Percentiles rank a stretch among this genome's conserved stretches.
phyloP scores from a whole-genome alignment of 2,888 invertebrate genomes.

The Cephonodes hylas region DNA sequence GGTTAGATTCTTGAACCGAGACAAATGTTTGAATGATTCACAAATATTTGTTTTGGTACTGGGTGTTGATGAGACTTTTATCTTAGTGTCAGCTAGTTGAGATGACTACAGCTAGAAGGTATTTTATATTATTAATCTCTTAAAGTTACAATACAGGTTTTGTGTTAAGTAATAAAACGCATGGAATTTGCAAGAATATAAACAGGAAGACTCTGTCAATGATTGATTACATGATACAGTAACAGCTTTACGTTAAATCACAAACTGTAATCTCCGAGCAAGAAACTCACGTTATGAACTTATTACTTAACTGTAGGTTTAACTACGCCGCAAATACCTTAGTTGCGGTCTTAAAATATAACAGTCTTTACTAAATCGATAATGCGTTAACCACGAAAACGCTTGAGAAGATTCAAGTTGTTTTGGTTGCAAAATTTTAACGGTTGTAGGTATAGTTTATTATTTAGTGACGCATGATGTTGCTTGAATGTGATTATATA shows the following conservation, averaged over 20 bases:
- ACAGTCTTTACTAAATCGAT: not conserved
- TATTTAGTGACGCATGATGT: not conserved
- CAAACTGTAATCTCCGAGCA: not conserved
- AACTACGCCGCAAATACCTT: not conserved
- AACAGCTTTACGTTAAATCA: constrained; percentile 3
- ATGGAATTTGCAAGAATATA: not conserved
- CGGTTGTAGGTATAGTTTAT: not conserved
- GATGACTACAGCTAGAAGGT: too few relatives aligned
- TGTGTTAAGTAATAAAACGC: too few relatives aligned
- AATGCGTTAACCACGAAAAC: not conserved
- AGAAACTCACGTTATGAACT: not conserved
- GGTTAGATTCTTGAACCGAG: too few relatives aligned
- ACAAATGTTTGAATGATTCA: too few relatives aligned
- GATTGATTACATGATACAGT: constrained; percentile 6
- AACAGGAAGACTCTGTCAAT: not conserved
- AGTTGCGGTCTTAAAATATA: constrained; percentile 5
- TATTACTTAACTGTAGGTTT: constrained; percentile 3
- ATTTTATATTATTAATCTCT: not conserved
- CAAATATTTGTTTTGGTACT: too few relatives aligned
- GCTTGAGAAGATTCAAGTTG: not conserved
- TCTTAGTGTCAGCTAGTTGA: too few relatives aligned
- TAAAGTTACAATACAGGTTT: not conserved
- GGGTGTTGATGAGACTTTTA: too few relatives aligned
- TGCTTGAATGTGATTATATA: not conserved
- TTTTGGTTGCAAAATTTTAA: not conserved